These are phyloP conservation scores for Crocidura indochinensis DNA, from an alignment of 2,797 vertebrate genomes.

Conservation along the genomic window DNA sequence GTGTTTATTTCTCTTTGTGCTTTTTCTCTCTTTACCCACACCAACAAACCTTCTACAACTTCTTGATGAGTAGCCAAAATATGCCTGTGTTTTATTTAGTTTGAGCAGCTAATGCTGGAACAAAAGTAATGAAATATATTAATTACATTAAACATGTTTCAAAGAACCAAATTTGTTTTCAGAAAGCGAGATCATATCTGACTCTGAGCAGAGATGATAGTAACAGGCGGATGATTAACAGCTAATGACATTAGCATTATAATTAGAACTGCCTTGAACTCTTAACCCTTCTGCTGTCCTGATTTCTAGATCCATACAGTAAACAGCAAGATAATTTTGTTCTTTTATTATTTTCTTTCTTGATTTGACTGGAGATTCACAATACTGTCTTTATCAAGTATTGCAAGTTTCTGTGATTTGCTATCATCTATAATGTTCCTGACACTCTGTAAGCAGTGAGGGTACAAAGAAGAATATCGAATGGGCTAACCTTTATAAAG, in stretches of 20 bases:
- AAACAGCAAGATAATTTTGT: conserved; percentile 67
- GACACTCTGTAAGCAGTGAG: background rate
- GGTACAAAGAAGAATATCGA: background rate
- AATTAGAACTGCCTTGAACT: conserved; percentile 84
- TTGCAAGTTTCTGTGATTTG: conserved; percentile 42
- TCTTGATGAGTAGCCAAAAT: conserved; percentile 76
- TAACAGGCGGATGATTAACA: conserved; percentile 81
- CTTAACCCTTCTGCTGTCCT: conserved; percentile 76
- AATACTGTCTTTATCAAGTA: conserved; percentile 67
- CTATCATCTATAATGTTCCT: background rate
- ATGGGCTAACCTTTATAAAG: background rate
- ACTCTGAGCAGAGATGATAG: conserved; percentile 82
- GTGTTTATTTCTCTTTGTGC: fast-evolving
- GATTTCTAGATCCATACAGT: conserved; percentile 59
- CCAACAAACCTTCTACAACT: background rate
- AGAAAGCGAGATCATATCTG: conserved; percentile 82
- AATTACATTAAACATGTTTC: conserved; percentile 92
- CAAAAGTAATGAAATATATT: conserved; percentile 92
- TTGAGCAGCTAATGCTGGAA: conserved; percentile 89
- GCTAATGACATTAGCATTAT: conserved; percentile 76
- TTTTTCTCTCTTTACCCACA: background rate
- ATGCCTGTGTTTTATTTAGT: conserved; percentile 85
- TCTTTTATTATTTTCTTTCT: conserved; percentile 18
- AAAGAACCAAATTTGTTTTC: conserved; percentile 87
- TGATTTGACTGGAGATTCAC: conserved; percentile 15